Percentiles rank a stretch among this genome's conserved stretches.
Evolutionary conservation across 2,113 vertebrate genomes (phyloP).

Genomic region (Alces alces): DNA sequence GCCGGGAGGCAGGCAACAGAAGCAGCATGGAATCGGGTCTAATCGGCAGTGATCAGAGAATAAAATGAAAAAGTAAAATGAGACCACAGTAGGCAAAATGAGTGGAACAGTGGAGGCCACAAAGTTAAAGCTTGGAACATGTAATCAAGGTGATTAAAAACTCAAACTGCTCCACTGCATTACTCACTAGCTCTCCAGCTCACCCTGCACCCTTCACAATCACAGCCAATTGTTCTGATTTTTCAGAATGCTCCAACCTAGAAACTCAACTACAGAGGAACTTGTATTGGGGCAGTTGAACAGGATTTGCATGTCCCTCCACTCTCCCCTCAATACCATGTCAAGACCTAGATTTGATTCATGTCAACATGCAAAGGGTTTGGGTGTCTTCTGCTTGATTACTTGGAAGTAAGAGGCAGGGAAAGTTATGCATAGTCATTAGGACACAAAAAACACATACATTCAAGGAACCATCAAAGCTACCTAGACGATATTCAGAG

Average conservation of each 20-base stretch:
- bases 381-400: neutral
- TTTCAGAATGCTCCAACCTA: neutral
- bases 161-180: conserved; percentile 26
- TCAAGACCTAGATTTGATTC: neutral
- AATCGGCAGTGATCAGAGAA: conserved; percentile 78
- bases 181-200: neutral
- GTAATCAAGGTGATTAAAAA: conserved; percentile 68
- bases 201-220: neutral
- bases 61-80: conserved; percentile 76
- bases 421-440: neutral
- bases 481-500: neutral
- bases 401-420: neutral
- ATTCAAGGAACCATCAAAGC: neutral
- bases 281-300: neutral
- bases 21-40: conserved; percentile 70
- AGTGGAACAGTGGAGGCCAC: conserved; percentile 61
- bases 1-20: conserved; percentile 76
- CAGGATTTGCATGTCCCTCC: neutral
- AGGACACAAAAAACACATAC: neutral
- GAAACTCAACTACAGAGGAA: neutral
- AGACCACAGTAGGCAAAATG: conserved; percentile 78
- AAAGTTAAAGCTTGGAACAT: conserved; percentile 57
- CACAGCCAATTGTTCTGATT: neutral
- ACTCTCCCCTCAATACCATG: neutral
- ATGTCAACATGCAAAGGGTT: neutral